A percentile compares a stretch with the other conserved stretches of the same genome.
phyloP scores from a whole-genome alignment of 1,140 invertebrate species.

The Brachionus paranguensis region DNA sequence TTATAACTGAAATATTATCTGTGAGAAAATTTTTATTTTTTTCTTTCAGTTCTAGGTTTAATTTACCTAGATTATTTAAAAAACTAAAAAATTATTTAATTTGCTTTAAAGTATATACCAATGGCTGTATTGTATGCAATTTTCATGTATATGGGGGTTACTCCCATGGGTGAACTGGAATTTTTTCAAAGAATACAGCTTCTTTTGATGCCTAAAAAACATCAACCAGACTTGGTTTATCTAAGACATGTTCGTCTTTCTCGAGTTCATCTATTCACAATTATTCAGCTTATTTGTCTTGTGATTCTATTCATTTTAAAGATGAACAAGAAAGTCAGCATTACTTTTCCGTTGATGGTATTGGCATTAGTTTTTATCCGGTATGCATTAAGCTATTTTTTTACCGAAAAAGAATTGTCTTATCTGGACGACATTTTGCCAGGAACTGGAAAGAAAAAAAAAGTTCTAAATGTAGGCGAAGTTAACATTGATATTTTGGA shows the following conservation, averaged over 20 bases:
- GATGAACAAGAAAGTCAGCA: slow-evolving; percentile 85
- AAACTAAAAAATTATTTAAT: background rate
- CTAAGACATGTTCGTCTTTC: slow-evolving; percentile 79
- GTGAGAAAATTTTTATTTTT: background rate
- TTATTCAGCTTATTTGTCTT: slow-evolving; percentile 83
- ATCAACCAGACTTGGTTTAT: slow-evolving; percentile 96
- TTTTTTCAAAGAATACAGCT: slow-evolving; percentile 91
- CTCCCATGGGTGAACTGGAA: slow-evolving; percentile 80
- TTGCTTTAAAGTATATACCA: slow-evolving; percentile 66
- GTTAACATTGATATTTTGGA: slow-evolving; percentile 4
- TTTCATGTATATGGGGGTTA: slow-evolving; percentile 97
- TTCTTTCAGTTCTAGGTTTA: background rate
- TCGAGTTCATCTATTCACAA: slow-evolving; percentile 87
- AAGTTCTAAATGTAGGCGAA: background rate
- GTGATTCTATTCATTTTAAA: slow-evolving; percentile 87
- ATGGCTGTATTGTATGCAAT: slow-evolving; percentile 87
- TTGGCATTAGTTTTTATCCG: slow-evolving; percentile 23
- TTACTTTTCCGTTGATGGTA: slow-evolving; percentile 90
- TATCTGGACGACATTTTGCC: slow-evolving; percentile 40
- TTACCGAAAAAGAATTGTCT: slow-evolving; percentile 25
- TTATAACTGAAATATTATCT: slow-evolving; percentile 11
- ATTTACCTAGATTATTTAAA: background rate
- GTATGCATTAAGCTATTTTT: slow-evolving; percentile 6
- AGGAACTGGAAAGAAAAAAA: slow-evolving; percentile 30
- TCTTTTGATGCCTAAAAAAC: slow-evolving; percentile 95